Evolutionary conservation across 2,113 vertebrate species (phyloP).

Genomic region (Psephotus haematonotus): DNA sequence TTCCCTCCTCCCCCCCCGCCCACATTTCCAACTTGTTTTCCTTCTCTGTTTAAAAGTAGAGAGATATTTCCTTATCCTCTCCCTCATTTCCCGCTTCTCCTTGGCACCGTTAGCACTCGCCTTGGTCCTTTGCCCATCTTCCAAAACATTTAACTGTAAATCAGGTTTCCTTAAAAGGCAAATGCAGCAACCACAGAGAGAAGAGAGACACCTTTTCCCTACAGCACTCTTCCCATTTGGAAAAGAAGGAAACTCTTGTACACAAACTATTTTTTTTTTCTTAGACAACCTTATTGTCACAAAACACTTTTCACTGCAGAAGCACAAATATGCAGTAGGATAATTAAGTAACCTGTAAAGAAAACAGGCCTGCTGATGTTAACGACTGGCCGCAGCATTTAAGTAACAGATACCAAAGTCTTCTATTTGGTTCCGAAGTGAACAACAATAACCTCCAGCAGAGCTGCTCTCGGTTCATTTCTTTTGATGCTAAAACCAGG

Average conservation of each 20-base stretch:
- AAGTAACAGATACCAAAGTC: not conserved
- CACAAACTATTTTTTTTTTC: not conserved
- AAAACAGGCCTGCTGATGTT: not conserved
- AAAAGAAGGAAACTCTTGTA: not conserved
- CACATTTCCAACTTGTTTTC: constrained; percentile 13
- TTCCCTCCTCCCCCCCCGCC: not conserved
- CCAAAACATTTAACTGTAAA: constrained; percentile 26
- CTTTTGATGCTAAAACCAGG: constrained; percentile 24
- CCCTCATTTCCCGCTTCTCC: constrained; percentile 11
- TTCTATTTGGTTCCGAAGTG: not conserved
- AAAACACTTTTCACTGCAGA: not conserved
- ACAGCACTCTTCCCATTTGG: not conserved
- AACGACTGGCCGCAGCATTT: not conserved
- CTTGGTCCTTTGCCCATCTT: constrained; percentile 34
- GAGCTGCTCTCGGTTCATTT: constrained; percentile 7
- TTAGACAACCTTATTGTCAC: not conserved
- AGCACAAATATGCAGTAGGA: not conserved
- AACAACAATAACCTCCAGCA: constrained; percentile 5
- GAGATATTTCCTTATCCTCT: constrained; percentile 8
- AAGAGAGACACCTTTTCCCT: not conserved
- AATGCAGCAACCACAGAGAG: not conserved
- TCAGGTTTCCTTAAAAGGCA: constrained; percentile 15
- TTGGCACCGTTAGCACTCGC: not conserved
- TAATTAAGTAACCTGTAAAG: not conserved
- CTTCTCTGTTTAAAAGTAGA: not conserved